Evolutionary conservation across 2,797 vertebrate species (phyloP).

Genomic region (Cyprinella venusta): DNA sequence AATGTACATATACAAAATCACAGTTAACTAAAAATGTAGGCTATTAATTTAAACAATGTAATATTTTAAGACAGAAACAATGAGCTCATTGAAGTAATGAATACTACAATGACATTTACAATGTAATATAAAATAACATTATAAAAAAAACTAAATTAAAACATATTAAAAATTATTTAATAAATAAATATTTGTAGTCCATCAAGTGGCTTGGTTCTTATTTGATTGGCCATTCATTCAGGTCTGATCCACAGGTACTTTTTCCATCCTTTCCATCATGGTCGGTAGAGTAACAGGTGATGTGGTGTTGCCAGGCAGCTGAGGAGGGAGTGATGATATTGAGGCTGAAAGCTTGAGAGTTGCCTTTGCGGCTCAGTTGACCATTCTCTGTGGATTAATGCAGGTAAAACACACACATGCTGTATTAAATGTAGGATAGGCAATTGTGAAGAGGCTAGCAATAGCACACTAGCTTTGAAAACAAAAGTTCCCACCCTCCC

Average conservation of each 20-base stretch:
- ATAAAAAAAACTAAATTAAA: background rate
- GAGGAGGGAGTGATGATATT: slow-evolving; percentile 64
- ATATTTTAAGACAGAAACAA: too few species aligned
- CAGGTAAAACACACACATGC: slow-evolving; percentile 75
- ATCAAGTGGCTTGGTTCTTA: background rate
- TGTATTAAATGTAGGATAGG: background rate
- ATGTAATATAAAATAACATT: background rate
- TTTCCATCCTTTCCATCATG: slow-evolving; percentile 87
- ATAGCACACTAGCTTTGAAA: too few species aligned
- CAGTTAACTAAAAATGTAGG: too few species aligned
- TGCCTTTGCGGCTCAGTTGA: slow-evolving; percentile 81
- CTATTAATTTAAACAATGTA: too few species aligned
- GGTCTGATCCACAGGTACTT: slow-evolving; percentile 76
- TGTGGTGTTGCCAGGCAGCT: slow-evolving; percentile 74
- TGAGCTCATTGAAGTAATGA: too few species aligned
- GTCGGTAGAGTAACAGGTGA: slow-evolving; percentile 82
- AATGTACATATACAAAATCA: too few species aligned
- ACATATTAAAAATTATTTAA: background rate
- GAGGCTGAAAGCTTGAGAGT: slow-evolving; percentile 77
- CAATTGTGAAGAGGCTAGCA: too few species aligned
- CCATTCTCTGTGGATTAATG: slow-evolving; percentile 86
- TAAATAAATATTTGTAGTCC: background rate
- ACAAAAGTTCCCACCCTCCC: too few species aligned
- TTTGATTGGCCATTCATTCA: background rate
- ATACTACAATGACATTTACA: too few species aligned